These are phyloP conservation scores for Tonatia bakeri DNA, from an alignment of 2,113 vertebrate genomes.

Conservation along the genomic window DNA sequence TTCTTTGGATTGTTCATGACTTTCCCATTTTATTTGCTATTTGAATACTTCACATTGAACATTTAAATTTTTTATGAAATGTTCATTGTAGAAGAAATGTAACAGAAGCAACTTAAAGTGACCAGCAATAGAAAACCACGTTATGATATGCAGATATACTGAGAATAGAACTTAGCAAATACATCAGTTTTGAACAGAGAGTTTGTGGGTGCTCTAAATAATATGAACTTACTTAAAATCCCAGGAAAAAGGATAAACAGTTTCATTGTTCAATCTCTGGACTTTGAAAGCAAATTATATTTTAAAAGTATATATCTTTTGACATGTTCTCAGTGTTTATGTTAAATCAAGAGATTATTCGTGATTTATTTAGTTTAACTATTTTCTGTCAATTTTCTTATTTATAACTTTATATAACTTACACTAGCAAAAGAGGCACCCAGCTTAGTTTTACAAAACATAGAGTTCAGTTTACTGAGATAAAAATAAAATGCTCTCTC, in stretches of 20 bases:
- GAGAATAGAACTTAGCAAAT: neutral
- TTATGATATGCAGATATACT: neutral
- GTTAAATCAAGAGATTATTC: neutral
- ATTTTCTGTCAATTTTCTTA: neutral
- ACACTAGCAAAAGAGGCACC: neutral
- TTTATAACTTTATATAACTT: neutral
- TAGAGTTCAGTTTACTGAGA: neutral
- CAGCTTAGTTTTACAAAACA: neutral
- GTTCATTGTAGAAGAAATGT: neutral
- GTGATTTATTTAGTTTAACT: neutral
- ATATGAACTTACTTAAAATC: neutral
- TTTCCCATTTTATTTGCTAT: neutral
- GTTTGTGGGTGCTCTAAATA: neutral
- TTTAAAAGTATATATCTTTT: neutral
- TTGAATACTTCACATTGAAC: neutral
- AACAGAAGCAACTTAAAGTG: neutral
- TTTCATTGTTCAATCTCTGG: rapidly evolving
- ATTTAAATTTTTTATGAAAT: neutral
- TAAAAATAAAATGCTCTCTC: neutral
- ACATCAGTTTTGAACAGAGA: neutral
- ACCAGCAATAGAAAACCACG: neutral
- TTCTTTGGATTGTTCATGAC: neutral
- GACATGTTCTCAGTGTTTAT: neutral
- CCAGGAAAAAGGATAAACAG: neutral
- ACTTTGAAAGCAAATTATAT: neutral